phyloP scores from a whole-genome alignment of 2,888 invertebrate species.

The Andrena bicolor region DNA sequence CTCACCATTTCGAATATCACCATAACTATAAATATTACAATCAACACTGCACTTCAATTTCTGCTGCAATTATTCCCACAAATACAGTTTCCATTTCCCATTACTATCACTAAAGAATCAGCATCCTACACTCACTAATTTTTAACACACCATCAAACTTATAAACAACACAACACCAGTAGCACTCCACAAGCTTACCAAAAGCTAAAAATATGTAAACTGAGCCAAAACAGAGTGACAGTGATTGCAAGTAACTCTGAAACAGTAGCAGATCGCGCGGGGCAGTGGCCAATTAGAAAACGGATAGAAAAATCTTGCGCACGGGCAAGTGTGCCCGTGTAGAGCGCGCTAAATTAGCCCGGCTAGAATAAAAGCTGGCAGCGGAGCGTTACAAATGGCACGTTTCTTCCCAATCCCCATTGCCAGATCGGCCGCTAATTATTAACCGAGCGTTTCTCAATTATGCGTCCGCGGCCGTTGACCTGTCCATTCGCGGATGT shows the following conservation, averaged over 20 bases:
- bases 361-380: conserved; percentile 53
- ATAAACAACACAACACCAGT: too few species aligned
- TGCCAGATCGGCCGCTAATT: conserved; percentile 47
- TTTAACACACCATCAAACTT: too few species aligned
- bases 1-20: too few species aligned
- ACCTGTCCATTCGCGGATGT: conserved; percentile 46
- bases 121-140: too few species aligned
- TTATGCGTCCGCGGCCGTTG: conserved; percentile 45
- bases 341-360: conserved; percentile 35
- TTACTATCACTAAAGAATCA: too few species aligned
- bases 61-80: too few species aligned
- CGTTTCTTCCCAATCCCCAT: conserved; percentile 48
- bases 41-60: too few species aligned
- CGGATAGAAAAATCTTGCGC: conserved; percentile 4
- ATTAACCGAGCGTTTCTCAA: conserved; percentile 50
- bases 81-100: too few species aligned
- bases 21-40: too few species aligned
- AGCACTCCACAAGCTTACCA: too few species aligned
- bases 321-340: neutral
- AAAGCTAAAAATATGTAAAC: too few species aligned
- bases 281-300: neutral
- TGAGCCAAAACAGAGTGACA: neutral
- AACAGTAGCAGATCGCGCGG: neutral
- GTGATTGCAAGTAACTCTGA: neutral
- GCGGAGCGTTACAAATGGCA: conserved; percentile 48